A percentile compares a stretch with the other conserved stretches of the same genome.
phyloP scores from a whole-genome alignment of 2,113 vertebrate genomes.

The Morone saxatilis region DNA sequence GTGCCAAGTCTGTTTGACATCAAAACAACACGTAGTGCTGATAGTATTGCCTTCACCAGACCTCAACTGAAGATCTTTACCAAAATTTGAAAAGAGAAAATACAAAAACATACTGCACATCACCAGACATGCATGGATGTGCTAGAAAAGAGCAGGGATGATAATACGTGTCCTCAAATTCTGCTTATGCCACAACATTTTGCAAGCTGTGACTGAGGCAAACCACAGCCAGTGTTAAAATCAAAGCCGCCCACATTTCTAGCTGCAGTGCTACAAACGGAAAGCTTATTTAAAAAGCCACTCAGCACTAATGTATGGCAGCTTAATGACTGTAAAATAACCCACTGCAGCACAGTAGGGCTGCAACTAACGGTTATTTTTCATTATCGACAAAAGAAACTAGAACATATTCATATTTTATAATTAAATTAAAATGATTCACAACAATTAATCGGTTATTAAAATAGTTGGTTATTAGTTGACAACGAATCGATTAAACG shows the following conservation, averaged over 20 bases:
- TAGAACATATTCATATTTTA: too few species aligned
- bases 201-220: not conserved
- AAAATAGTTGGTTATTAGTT: too few species aligned
- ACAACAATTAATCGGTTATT: too few species aligned
- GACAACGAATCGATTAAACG: too few species aligned
- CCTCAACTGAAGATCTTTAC: not conserved
- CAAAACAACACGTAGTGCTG: not conserved
- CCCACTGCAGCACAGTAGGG: not conserved
- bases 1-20: too few species aligned
- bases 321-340: not conserved
- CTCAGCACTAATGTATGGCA: not conserved
- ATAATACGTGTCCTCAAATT: not conserved
- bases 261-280: conserved; percentile 25
- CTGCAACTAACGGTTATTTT: too few species aligned
- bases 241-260: conserved; percentile 26
- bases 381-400: too few species aligned
- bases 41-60: not conserved
- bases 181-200: not conserved
- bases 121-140: not conserved
- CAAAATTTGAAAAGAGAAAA: not conserved
- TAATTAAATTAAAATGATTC: too few species aligned
- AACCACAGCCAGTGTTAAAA: not conserved
- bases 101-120: not conserved
- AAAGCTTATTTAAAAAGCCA: not conserved
- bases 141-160: not conserved